These are phyloP conservation scores for Cosmopolites sordidus DNA, from an alignment of 2,888 invertebrate species.

Conservation along the genomic window DNA sequence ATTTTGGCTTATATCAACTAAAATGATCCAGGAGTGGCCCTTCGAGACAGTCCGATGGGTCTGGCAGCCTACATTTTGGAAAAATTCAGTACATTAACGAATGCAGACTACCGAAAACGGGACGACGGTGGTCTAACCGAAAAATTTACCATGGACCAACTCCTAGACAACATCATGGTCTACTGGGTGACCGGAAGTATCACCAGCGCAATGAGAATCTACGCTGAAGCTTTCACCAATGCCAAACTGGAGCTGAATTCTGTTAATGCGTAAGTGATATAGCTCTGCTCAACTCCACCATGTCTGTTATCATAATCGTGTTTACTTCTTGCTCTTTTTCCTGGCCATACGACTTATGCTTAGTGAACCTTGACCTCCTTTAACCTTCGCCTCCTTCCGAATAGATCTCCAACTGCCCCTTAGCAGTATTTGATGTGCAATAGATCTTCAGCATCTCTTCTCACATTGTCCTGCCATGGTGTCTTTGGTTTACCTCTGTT, in stretches of 20 bases:
- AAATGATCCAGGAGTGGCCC: constrained; percentile 54
- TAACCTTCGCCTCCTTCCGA: too few relatives aligned
- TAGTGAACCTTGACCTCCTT: too few relatives aligned
- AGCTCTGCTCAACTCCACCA: not conserved
- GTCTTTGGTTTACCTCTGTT: too few relatives aligned
- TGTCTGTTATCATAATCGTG: not conserved
- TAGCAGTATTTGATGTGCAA: too few relatives aligned
- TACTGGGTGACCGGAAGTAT: constrained; percentile 74
- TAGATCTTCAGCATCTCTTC: too few relatives aligned
- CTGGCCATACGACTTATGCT: too few relatives aligned
- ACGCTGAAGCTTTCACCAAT: constrained; percentile 56
- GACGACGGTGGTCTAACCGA: constrained; percentile 64
- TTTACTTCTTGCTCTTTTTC: not conserved
- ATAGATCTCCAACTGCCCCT: too few relatives aligned
- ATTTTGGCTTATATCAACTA: not conserved
- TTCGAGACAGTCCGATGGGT: constrained; percentile 76
- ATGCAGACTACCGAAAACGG: constrained; percentile 48
- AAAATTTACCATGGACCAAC: constrained; percentile 64
- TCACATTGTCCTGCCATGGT: too few relatives aligned
- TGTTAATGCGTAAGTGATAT: not conserved
- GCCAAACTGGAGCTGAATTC: not conserved
- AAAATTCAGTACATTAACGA: constrained; percentile 77
- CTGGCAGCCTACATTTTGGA: constrained; percentile 87
- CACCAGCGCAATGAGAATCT: constrained; percentile 70
- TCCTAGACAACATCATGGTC: constrained; percentile 74